These are phyloP conservation scores for Stichodactyla mertensii DNA, from an alignment of 64 coral and sea anemone genomes.

Conservation along the genomic window DNA sequence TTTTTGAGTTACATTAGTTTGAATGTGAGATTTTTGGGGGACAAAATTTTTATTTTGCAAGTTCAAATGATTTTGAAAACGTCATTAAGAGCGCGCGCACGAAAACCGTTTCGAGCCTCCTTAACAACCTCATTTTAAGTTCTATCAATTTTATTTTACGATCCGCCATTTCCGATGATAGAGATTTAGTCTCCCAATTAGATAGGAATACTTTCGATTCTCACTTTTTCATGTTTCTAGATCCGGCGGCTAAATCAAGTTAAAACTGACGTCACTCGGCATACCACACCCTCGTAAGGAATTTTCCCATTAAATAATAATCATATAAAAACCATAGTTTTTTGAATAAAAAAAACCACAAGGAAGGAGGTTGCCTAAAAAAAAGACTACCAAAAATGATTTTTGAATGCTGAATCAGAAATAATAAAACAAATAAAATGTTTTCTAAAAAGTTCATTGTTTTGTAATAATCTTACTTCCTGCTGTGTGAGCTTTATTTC, in stretches of 20 bases:
- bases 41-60: too few relatives aligned
- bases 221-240: neutral
- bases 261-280: neutral
- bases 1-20: too few relatives aligned
- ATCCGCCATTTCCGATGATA: too few relatives aligned
- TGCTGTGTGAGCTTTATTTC: neutral
- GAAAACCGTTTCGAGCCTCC: too few relatives aligned
- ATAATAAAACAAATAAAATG: neutral
- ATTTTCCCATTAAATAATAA: neutral
- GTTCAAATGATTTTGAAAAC: too few relatives aligned
- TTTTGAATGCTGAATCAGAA: neutral
- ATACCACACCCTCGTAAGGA: neutral
- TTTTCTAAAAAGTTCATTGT: neutral
- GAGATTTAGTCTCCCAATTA: too few relatives aligned
- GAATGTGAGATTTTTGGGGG: too few relatives aligned
- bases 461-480: neutral
- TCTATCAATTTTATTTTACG: too few relatives aligned
- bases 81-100: too few relatives aligned
- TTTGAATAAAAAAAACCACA: neutral
- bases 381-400: neutral
- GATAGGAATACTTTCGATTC: too few relatives aligned
- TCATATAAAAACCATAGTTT: neutral
- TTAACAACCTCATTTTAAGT: too few relatives aligned
- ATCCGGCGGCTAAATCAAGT: neutral
- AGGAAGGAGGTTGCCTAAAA: neutral